Conservation (phyloP, 2,797 vertebrate genomes). For the Hybognathus amarus region DNA sequence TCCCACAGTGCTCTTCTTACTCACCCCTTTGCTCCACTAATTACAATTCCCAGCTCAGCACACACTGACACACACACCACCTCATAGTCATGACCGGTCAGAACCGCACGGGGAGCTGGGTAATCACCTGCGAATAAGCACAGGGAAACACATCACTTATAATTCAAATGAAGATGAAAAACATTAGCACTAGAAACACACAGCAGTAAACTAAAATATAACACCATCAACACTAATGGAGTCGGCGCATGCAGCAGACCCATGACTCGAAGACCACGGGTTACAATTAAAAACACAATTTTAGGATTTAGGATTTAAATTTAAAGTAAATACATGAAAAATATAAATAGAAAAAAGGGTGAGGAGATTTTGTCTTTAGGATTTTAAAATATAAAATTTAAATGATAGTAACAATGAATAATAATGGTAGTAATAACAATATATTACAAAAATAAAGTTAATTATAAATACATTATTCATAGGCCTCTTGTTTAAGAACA, state of each 20-base stretch:
- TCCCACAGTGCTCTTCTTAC: conserved; percentile 54
- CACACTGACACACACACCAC: conserved; percentile 97
- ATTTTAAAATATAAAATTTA: background rate
- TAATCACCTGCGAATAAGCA: conserved; percentile 86
- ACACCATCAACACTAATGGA: background rate
- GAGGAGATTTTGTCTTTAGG: background rate
- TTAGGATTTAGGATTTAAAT: background rate
- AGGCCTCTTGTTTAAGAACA: too few relatives aligned
- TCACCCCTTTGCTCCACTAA: conserved; percentile 99
- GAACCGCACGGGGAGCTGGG: conserved; percentile 92
- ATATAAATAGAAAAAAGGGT: background rate
- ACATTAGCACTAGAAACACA: background rate
- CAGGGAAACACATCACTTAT: conserved; percentile 8
- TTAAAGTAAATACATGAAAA: background rate
- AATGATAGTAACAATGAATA: background rate
- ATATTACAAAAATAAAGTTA: background rate
- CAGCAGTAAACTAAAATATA: background rate
- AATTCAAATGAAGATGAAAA: background rate
- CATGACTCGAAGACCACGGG: background rate
- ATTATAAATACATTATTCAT: background rate
- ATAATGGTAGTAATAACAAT: background rate
- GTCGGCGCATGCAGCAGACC: background rate
- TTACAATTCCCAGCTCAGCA: conserved; percentile 95
- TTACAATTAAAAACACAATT: background rate
- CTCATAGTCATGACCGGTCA: conserved; percentile 96